Base-by-base conservation (phyloP, 2,888 invertebrate genomes). In the Eupithecia subfuscata region DNA sequence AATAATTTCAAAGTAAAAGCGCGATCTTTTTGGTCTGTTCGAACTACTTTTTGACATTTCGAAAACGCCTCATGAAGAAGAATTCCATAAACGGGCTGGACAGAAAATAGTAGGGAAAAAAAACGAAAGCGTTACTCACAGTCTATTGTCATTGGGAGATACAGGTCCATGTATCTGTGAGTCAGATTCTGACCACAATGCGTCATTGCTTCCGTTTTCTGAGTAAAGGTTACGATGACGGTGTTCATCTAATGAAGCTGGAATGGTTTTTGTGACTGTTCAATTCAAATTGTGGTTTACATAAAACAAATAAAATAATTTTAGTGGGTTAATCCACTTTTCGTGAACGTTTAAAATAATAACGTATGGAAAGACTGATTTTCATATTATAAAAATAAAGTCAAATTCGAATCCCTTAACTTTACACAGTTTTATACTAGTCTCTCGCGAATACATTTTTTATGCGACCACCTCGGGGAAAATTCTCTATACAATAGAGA, bases 121-220 rank as follows among this genome's bases (percentile, higher is more conserved):
- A 80, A 78, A 71, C 52, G 73, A 75, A 69, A 72, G 71, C 40
- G 68, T 79, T 81, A 81, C 45, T 79, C 80, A 80, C 76, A 76
- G 45, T 60, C 69, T 70, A 71, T 71, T 65, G 71, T 69, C 63
- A 75, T 73, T 64, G 73, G 40, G 68, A 77, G 76, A 80, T 79
- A 76, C 68, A 76, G 77, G 79, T 79, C 74, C 70, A 73, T 74
- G 71, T 74, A 73, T 72, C 75, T 75, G 75, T 89, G 90, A 90
- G 74, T 90, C 90, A 90, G 69, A 73, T 69, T 77, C 75, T 84
- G 83, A 83, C 87, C 84, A 77, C 85, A 83, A 78, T 81, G 80
- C 80, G 82, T 85, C 82, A 83, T 60, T 77, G 80, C 82, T 83
- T 81, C 82, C 80, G 77, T 83, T 82, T 83, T 74, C 71, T 76